phyloP scores from a whole-genome alignment of 92 coral and sea anemone genomes.

The Epizoanthus rinbou region DNA sequence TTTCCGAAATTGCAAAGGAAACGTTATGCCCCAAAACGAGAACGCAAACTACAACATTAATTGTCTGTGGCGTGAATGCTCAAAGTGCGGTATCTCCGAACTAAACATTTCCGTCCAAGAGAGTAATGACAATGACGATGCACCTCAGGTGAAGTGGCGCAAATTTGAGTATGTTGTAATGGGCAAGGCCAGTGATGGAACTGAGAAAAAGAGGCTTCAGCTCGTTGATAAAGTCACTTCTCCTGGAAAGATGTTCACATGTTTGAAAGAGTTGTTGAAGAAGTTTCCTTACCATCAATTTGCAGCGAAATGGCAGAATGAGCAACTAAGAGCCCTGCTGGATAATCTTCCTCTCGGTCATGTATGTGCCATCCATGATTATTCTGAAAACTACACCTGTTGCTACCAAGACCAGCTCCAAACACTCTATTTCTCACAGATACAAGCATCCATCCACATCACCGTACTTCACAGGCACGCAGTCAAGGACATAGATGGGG shows the following conservation, averaged over 20 bases:
- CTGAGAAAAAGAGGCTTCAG: conserved; percentile 13
- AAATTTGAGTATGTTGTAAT: not conserved
- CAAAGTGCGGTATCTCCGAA: too few relatives aligned
- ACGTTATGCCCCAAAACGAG: conserved; percentile 25
- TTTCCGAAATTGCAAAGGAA: not conserved
- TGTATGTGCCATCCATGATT: conserved; percentile 48
- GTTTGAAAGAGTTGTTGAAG: not conserved
- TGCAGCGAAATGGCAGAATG: conserved; percentile 9
- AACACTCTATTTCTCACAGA: conserved; percentile 39
- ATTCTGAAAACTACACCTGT: conserved; percentile 44
- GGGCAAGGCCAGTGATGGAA: not conserved
- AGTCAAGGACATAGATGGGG: conserved; percentile 41
- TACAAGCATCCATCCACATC: conserved; percentile 49
- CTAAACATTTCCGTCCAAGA: too few relatives aligned
- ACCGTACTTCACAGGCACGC: conserved; percentile 54
- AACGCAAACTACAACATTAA: not conserved
- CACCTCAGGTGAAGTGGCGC: not conserved
- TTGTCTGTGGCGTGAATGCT: too few relatives aligned
- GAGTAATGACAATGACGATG: too few relatives aligned
- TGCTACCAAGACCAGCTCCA: conserved; percentile 54
- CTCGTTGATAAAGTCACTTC: conserved; percentile 4
- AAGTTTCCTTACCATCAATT: conserved; percentile 1
- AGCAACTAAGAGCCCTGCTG: conserved; percentile 15
- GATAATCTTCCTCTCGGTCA: not conserved
- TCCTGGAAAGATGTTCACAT: conserved; percentile 1